Evolutionary conservation across 2,888 invertebrate species (phyloP), one percentile per base, ranked within the genome.

Genomic region (Tridacna crocea): DNA sequence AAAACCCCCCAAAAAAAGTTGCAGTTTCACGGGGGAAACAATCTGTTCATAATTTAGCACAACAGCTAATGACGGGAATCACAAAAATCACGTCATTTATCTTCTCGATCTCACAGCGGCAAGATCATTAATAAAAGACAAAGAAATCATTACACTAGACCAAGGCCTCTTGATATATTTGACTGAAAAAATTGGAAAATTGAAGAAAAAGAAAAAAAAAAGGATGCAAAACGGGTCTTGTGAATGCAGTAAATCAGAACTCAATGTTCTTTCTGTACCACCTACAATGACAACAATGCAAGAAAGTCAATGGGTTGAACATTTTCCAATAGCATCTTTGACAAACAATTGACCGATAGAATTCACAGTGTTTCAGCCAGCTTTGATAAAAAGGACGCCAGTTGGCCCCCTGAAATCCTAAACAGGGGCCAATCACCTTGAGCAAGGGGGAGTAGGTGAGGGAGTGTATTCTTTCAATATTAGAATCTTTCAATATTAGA

Each of bases 211-310:
- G 3, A 10, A 26, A 3, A n/a, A 4, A 24, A 66, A 66, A 19
- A 66, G 4, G 19, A 66, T 66, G 46, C 66, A 66, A 66, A 63
- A 66, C 46, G 66, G 66, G 17, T 77, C 76, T 55, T 77, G 76
- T 47, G 76, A 77, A 27, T 70, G 68, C 46, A 77, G 70, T 58
- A 58, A 77, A 68, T 22, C 72, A 24, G 55, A 72, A 51, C 68
- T 77, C 15, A 60, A 77, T 77, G 76, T 77, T 19, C 26, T 55
- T 12, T 61, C 55, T 24, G 70, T 77, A 51, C 70, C 70, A 19
- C 76, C 68, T 12, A 77, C 76, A n/a, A 68, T 77, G 76, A 77
- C 76, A 58, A 65, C 24, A 1, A 77, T 77, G 76, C 60, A 77
- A 51, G 70, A 68, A 48, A 24, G 55, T n/a, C 76, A 77, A 60